A percentile compares a stretch with the other conserved stretches of the same genome.
These are phyloP conservation scores for Diuraphis noxia DNA, from an alignment of 1,140 invertebrate genomes.

Conservation along the genomic window DNA sequence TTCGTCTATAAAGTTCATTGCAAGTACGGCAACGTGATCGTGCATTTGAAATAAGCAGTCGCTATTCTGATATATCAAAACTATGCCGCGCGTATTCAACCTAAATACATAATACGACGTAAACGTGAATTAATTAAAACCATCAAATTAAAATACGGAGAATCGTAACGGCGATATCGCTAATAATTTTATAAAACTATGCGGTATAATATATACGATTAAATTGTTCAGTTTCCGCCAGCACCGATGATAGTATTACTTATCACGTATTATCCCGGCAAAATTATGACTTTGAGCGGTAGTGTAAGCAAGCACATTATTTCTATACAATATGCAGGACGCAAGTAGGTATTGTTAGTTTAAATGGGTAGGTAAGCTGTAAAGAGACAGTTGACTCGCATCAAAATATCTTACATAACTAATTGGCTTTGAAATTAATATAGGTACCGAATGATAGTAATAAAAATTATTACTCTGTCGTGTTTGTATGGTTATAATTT, in stretches of 20 bases:
- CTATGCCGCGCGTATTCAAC: not conserved
- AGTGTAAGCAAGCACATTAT: not conserved
- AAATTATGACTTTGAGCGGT: not conserved
- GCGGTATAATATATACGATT: not conserved
- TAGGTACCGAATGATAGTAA: not conserved
- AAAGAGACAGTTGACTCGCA: not conserved
- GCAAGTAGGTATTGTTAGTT: not conserved
- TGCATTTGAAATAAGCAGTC: slow-evolving; percentile 15
- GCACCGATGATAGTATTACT: not conserved
- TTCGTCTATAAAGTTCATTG: not conserved
- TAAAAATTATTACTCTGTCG: not conserved
- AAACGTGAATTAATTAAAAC: slow-evolving; percentile 27
- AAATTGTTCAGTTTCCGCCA: not conserved
- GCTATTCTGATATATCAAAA: slow-evolving; percentile 9
- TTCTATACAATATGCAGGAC: not conserved
- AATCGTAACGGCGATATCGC: not conserved
- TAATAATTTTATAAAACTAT: not conserved
- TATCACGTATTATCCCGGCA: not conserved
- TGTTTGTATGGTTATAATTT: not conserved
- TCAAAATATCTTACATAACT: not conserved
- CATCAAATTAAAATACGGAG: not conserved
- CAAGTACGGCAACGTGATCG: slow-evolving; percentile 4
- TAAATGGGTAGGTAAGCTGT: not conserved
- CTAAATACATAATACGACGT: not conserved
- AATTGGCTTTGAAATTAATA: not conserved